phyloP scores from a whole-genome alignment of 2,113 vertebrate species.

The Speoplatyrhinus poulsoni region DNA sequence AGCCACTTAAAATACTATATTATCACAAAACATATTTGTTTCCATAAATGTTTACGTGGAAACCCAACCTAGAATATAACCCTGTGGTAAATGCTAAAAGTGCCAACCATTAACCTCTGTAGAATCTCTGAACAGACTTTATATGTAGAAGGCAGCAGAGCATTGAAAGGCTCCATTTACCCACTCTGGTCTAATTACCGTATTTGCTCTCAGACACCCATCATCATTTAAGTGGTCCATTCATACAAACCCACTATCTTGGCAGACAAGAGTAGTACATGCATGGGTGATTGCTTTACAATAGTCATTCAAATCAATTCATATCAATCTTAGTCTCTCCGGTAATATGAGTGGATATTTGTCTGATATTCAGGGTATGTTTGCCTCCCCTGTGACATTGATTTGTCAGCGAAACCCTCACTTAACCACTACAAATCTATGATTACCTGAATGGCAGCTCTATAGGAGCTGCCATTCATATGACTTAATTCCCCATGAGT shows the following conservation, averaged over 20 bases:
- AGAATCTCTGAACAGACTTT: slow-evolving; percentile 52
- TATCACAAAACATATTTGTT: neutral
- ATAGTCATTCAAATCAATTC: slow-evolving; percentile 66
- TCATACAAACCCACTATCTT: slow-evolving; percentile 61
- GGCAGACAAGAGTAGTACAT: slow-evolving; percentile 59
- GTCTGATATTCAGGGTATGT: slow-evolving; percentile 39
- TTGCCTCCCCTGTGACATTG: slow-evolving; percentile 45
- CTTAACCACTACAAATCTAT: slow-evolving; percentile 27
- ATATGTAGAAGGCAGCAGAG: slow-evolving; percentile 68
- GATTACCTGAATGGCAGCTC: slow-evolving; percentile 42
- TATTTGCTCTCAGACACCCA: slow-evolving; percentile 67
- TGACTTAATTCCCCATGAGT: neutral
- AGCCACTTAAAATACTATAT: neutral
- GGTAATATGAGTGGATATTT: slow-evolving; percentile 51
- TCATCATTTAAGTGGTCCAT: slow-evolving; percentile 69
- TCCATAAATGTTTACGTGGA: neutral
- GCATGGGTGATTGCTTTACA: slow-evolving; percentile 66
- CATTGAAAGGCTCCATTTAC: slow-evolving; percentile 75
- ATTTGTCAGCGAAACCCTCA: slow-evolving; percentile 55
- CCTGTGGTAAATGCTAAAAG: slow-evolving; percentile 27
- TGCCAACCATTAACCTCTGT: slow-evolving; percentile 57
- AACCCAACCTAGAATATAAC: slow-evolving; percentile 21
- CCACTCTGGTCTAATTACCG: slow-evolving; percentile 75
- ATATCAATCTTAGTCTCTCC: slow-evolving; percentile 59
- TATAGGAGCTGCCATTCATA: slow-evolving; percentile 22